phyloP scores from a whole-genome alignment of 2,797 vertebrate species.

The Pteropus rufus region DNA sequence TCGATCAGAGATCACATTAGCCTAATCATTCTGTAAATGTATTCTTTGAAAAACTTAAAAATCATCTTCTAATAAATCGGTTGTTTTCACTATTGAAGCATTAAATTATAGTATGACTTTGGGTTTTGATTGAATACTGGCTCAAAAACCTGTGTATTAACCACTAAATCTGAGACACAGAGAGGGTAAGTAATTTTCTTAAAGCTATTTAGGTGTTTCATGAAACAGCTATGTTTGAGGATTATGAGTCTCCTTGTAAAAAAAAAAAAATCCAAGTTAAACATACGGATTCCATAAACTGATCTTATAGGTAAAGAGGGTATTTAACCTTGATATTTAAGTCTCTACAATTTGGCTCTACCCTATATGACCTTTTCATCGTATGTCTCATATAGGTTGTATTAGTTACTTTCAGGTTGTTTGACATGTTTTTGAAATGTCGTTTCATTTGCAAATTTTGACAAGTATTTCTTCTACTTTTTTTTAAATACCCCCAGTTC shows the following conservation, averaged over 20 bases:
- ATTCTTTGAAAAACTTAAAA: not conserved
- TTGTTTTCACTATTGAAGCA: not conserved
- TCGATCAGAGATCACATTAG: not conserved
- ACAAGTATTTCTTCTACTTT: not conserved
- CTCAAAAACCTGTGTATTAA: not conserved
- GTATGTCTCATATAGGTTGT: not conserved
- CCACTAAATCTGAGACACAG: not conserved
- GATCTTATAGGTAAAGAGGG: not conserved
- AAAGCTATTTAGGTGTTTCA: constrained; percentile 13
- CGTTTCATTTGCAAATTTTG: not conserved
- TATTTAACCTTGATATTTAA: not conserved
- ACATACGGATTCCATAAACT: not conserved
- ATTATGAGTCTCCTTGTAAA: not conserved
- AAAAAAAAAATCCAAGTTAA: not conserved
- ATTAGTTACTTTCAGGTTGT: not conserved
- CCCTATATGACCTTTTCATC: not conserved
- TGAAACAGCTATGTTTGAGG: not conserved
- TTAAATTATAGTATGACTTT: not conserved
- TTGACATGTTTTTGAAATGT: constrained; percentile 1
- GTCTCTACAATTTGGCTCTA: not conserved
- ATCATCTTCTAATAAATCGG: not conserved
- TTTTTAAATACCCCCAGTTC: not conserved
- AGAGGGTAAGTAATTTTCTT: not conserved
- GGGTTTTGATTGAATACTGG: not conserved
- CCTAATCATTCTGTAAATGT: not conserved